These are phyloP conservation scores for Liodrosophila aerea DNA, from an alignment of 2,888 invertebrate species.

Conservation along the genomic window DNA sequence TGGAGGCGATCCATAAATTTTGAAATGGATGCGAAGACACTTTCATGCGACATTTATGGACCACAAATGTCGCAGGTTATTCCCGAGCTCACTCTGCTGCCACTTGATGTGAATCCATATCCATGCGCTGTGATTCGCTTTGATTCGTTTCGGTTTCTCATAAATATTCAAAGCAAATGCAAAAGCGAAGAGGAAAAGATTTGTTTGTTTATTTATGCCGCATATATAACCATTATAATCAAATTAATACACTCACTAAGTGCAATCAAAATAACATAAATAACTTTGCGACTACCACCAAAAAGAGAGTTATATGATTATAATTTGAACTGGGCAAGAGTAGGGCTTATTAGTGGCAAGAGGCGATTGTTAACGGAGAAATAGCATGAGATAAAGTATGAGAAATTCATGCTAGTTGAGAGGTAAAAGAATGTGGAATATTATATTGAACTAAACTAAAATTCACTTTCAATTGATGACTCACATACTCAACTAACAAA, in stretches of 20 bases:
- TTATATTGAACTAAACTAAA: too few relatives aligned
- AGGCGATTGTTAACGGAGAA: too few relatives aligned
- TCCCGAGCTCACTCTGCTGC: slow-evolving; percentile 5
- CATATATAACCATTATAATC: slow-evolving; percentile 74
- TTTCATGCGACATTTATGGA: slow-evolving; percentile 58
- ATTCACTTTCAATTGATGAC: too few relatives aligned
- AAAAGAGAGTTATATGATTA: slow-evolving; percentile 61
- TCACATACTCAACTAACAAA: too few relatives aligned
- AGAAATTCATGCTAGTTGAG: not conserved
- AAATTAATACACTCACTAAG: slow-evolving; percentile 75
- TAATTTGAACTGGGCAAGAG: slow-evolving; percentile 45
- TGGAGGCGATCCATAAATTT: slow-evolving; percentile 2
- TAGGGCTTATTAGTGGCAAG: not conserved
- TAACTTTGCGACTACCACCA: slow-evolving; percentile 42
- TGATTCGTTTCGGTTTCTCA: slow-evolving; percentile 22
- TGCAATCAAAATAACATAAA: slow-evolving; percentile 72
- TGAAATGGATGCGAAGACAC: slow-evolving; percentile 46
- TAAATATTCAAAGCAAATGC: slow-evolving; percentile 18
- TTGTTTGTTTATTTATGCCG: slow-evolving; percentile 60
- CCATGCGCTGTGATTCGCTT: slow-evolving; percentile 43
- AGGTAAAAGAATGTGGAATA: not conserved
- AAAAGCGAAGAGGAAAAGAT: slow-evolving; percentile 1
- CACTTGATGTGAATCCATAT: slow-evolving; percentile 32
- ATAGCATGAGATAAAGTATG: too few relatives aligned
- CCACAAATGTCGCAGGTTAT: slow-evolving; percentile 35